These are phyloP conservation scores for Saimiri boliviensis DNA, from an alignment of 2,113 vertebrate genomes.

Conservation along the genomic window DNA sequence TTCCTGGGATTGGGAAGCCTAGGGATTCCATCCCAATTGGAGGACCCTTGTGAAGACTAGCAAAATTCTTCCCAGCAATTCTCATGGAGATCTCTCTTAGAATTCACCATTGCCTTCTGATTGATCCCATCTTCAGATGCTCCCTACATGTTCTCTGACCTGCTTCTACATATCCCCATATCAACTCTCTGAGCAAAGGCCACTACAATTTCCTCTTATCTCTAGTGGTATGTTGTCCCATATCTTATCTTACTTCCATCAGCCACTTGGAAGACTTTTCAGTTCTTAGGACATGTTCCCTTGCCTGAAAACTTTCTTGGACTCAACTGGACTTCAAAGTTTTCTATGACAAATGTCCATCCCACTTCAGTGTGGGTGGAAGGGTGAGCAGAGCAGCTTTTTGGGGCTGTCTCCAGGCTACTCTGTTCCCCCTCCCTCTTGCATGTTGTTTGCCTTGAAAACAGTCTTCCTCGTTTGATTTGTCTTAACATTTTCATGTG, in stretches of 20 bases:
- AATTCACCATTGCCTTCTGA: constrained; percentile 5
- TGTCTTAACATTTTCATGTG: not conserved
- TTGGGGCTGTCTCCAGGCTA: not conserved
- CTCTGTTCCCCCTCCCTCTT: not conserved
- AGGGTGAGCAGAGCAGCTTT: not conserved
- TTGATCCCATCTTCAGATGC: not conserved
- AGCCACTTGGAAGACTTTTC: not conserved
- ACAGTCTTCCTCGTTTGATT: not conserved
- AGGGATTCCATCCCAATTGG: not conserved
- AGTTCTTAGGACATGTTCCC: not conserved
- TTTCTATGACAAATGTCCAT: constrained; percentile 1
- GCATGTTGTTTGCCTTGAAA: constrained; percentile 2
- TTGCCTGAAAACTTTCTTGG: constrained; percentile 13
- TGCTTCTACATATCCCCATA: not conserved
- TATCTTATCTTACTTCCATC: not conserved
- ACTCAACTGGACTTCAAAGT: not conserved
- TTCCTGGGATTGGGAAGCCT: not conserved
- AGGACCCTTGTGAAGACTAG: not conserved
- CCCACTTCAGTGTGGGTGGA: not conserved
- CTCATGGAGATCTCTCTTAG: not conserved
- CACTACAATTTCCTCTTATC: not conserved
- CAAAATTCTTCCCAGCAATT: not conserved
- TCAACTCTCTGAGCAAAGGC: not conserved
- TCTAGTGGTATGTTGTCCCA: not conserved
- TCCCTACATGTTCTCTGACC: not conserved